Evolutionary conservation across 2,797 vertebrate species (phyloP).

Genomic region (Thunnus albacares): DNA sequence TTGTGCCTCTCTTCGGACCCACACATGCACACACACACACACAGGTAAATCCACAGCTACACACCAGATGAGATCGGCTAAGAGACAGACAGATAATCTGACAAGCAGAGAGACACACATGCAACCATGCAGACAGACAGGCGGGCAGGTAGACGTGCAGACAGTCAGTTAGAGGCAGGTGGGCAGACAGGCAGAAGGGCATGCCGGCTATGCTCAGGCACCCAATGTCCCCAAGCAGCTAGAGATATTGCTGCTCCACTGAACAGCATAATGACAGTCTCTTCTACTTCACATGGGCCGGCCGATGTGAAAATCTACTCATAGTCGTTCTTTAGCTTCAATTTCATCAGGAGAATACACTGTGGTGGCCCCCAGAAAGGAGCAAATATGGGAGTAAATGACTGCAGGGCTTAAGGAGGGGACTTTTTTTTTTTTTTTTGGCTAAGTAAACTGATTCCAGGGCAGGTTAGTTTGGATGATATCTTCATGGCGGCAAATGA

Average conservation of each 20-base stretch:
- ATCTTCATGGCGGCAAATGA: slow-evolving; percentile 45
- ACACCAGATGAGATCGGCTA: slow-evolving; percentile 15
- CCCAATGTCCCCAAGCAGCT: slow-evolving; percentile 80
- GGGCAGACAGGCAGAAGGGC: slow-evolving; percentile 51
- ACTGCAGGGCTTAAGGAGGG: slow-evolving; percentile 30
- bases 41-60: slow-evolving; percentile 43
- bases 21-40: slow-evolving; percentile 10
- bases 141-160: slow-evolving; percentile 4
- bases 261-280: slow-evolving; percentile 85
- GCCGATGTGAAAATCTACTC: slow-evolving; percentile 77
- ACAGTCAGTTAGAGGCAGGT: slow-evolving; percentile 20
- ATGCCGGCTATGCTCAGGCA: slow-evolving; percentile 66
- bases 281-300: slow-evolving; percentile 76
- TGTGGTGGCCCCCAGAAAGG: slow-evolving; percentile 42
- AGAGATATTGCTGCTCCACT: slow-evolving; percentile 84
- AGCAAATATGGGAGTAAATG: slow-evolving; percentile 62
- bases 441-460: slow-evolving; percentile 44
- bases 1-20: slow-evolving; percentile 36
- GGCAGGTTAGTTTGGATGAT: slow-evolving; percentile 19
- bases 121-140: slow-evolving; percentile 32
- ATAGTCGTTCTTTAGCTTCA: slow-evolving; percentile 59
- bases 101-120: slow-evolving; percentile 35
- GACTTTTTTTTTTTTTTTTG: background rate
- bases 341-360: slow-evolving; percentile 68
- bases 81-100: slow-evolving; percentile 42